Evolutionary conservation across 2,797 vertebrate species (phyloP).

Genomic region (Allobates femoralis): DNA sequence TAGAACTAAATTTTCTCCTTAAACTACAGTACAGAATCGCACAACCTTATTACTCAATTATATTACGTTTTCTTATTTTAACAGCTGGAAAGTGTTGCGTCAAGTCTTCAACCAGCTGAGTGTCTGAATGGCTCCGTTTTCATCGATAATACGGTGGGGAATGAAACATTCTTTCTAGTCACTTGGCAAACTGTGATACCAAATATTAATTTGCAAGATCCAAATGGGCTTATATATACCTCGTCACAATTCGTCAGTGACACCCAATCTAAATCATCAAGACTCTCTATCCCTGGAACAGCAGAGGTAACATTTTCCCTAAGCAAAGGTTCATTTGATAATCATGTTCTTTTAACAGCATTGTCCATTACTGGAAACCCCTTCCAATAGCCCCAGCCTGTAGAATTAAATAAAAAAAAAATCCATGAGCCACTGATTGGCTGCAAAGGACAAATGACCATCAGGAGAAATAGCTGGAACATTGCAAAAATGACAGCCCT

Average conservation of each 20-base stretch:
- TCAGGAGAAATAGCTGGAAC: too few relatives aligned
- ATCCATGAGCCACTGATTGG: too few relatives aligned
- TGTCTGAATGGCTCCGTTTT: conserved; percentile 74
- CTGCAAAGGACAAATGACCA: too few relatives aligned
- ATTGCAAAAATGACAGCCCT: too few relatives aligned
- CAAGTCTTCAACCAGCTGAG: neutral
- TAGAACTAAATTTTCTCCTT: too few relatives aligned
- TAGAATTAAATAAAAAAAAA: too few relatives aligned
- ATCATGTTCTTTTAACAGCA: too few relatives aligned
- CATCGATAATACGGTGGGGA: conserved; percentile 76
- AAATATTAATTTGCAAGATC: conserved; percentile 68
- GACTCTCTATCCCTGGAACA: conserved; percentile 70
- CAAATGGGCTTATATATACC: conserved; percentile 69
- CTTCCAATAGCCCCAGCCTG: too few relatives aligned
- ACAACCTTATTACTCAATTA: neutral
- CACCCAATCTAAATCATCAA: conserved; percentile 61
- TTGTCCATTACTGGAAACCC: too few relatives aligned
- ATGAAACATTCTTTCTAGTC: conserved; percentile 75
- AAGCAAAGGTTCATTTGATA: too few relatives aligned
- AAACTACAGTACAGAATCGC: neutral
- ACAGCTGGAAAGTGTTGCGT: conserved; percentile 77
- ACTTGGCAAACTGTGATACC: conserved; percentile 67
- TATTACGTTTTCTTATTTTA: conserved; percentile 20
- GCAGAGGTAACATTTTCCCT: conserved; percentile 73
- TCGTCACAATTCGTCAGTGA: conserved; percentile 62